These are phyloP conservation scores for Oryzias woworae DNA, from an alignment of 2,113 vertebrate genomes.

Conservation along the genomic window DNA sequence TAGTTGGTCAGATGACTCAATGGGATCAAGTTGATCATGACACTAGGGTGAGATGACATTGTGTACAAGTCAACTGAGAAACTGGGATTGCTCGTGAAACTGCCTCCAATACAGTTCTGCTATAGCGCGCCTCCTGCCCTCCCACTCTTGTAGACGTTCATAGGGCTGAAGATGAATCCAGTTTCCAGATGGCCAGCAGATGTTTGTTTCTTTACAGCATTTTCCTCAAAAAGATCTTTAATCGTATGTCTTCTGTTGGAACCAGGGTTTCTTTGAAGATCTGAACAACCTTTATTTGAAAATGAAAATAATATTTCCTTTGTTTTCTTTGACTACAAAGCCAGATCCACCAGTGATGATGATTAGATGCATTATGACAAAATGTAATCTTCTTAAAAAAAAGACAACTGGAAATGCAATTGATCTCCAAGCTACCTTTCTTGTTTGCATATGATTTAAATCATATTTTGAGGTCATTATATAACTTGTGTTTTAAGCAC, in stretches of 20 bases:
- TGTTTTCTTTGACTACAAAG: neutral
- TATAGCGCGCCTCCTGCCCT: no score
- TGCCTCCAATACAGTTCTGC: neutral
- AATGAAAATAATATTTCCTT: neutral
- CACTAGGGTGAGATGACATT: conserved; percentile 29
- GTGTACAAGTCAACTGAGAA: neutral
- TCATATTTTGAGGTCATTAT: conserved; percentile 57
- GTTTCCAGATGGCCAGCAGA: no score
- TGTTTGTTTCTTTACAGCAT: no score
- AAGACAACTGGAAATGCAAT: neutral
- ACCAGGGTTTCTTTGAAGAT: no score
- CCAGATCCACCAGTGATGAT: neutral
- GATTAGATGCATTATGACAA: neutral
- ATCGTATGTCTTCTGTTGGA: no score
- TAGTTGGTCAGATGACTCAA: conserved; percentile 31
- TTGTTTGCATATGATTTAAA: conserved; percentile 38
- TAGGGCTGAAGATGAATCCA: no score
- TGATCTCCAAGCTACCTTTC: conserved; percentile 23
- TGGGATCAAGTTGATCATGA: conserved; percentile 37
- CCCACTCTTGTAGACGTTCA: no score
- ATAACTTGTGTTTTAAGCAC: conserved; percentile 49
- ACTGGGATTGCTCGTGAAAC: neutral
- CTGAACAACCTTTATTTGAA: no score
- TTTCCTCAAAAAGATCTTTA: no score
- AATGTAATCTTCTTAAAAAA: conserved; percentile 1